phyloP scores from a whole-genome alignment of 1,140 invertebrate species.

The Drosophila nikananu region DNA sequence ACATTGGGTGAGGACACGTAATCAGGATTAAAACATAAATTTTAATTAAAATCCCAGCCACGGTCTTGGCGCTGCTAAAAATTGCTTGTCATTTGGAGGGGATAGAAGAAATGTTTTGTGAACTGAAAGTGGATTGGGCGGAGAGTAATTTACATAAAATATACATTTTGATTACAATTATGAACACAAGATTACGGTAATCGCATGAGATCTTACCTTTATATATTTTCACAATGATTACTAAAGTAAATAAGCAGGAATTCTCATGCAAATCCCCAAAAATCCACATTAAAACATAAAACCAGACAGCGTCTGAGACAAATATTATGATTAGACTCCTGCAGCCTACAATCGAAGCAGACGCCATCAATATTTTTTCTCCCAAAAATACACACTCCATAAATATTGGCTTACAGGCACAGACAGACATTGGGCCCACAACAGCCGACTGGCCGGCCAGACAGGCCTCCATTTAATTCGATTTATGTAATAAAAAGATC shows the following conservation, averaged over 20 bases:
- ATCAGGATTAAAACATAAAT: constrained; percentile 53
- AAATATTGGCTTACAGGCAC: constrained; percentile 47
- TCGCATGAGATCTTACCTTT: neutral
- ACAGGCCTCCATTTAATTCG: constrained; percentile 46
- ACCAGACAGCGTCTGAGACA: constrained; percentile 19
- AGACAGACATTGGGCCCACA: neutral
- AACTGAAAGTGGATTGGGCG: constrained; percentile 2
- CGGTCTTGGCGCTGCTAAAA: constrained; percentile 34
- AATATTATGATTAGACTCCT: constrained; percentile 37
- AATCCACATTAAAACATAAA: constrained; percentile 4
- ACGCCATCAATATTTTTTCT: constrained; percentile 22
- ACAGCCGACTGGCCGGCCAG: constrained; percentile 6
- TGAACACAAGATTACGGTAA: constrained; percentile 24
- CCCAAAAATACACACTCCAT: constrained; percentile 27
- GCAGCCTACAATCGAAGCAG: constrained; percentile 11
- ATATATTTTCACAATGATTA: constrained; percentile 3
- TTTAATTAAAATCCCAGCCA: constrained; percentile 48
- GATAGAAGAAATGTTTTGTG: neutral
- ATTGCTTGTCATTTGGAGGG: constrained; percentile 10
- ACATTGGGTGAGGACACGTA: constrained; percentile 42
- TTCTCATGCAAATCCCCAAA: constrained; percentile 10
- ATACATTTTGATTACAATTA: constrained; percentile 47
- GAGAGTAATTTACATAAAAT: constrained; percentile 31
- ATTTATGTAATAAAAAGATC: constrained; percentile 35
- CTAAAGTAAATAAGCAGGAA: constrained; percentile 26